Conservation (phyloP, 2,113 vertebrate species). For the Ia io region DNA sequence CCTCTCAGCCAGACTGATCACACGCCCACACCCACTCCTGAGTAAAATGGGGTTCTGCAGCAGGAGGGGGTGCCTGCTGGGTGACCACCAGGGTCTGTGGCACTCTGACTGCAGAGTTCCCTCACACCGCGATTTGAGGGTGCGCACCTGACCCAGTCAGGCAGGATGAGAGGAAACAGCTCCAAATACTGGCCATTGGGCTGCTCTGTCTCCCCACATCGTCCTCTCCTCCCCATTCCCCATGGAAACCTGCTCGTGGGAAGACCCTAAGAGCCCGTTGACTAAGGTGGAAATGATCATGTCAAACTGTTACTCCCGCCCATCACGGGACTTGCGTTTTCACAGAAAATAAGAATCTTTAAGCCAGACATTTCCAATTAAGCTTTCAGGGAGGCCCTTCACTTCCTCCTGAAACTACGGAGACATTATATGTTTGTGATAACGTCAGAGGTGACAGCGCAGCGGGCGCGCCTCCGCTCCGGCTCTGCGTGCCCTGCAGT, state of each 20-base stretch:
- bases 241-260: not conserved
- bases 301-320: not conserved
- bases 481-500: fast-evolving
- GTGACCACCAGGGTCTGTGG: too few relatives aligned
- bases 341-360: not conserved
- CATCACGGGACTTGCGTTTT: not conserved
- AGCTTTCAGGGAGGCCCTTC: not conserved
- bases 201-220: not conserved
- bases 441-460: too few relatives aligned
- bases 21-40: not conserved
- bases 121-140: not conserved
- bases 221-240: not conserved
- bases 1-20: not conserved
- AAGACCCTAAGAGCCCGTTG: not conserved
- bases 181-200: not conserved
- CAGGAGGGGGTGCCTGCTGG: not conserved
- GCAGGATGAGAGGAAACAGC: not conserved
- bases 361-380: not conserved
- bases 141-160: not conserved
- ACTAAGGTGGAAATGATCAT: not conserved
- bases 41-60: not conserved
- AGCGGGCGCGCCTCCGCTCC: not conserved
- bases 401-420: not conserved
- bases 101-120: not conserved
- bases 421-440: not conserved